A percentile compares a stretch with the other conserved stretches of the same genome.
phyloP scores from a whole-genome alignment of 2,797 vertebrate genomes.

The Apogon talboti region DNA sequence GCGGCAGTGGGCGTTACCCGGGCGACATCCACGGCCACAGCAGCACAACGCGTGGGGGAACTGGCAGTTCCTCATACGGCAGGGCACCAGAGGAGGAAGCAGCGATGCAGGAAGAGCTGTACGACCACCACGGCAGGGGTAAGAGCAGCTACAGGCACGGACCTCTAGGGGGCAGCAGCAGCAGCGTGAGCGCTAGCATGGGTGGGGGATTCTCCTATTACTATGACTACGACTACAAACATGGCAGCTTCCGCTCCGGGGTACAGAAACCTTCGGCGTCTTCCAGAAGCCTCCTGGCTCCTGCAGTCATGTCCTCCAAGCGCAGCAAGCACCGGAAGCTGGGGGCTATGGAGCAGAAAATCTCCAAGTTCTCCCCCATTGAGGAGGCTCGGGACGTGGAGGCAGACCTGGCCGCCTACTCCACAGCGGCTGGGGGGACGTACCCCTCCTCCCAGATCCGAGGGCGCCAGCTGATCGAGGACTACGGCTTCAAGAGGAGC shows the following conservation, averaged over 20 bases:
- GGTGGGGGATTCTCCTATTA: constrained; percentile 87
- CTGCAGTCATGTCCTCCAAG: constrained; percentile 92
- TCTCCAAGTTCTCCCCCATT: constrained; percentile 99
- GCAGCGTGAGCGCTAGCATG: constrained; percentile 81
- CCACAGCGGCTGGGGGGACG: constrained; percentile 79
- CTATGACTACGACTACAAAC: constrained; percentile 91
- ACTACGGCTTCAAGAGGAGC: constrained; percentile 80
- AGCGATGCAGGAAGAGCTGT: constrained; percentile 91
- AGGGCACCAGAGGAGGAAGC: constrained; percentile 94
- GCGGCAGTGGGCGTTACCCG: constrained; percentile 81
- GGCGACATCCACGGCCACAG: constrained; percentile 79
- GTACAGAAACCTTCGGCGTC: constrained; percentile 88
- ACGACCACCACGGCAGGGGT: constrained; percentile 92
- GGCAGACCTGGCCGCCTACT: constrained; percentile 93
- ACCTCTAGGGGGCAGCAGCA: constrained; percentile 86
- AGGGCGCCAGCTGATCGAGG: constrained; percentile 81
- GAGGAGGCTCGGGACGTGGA: constrained; percentile 98
- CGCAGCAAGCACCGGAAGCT: constrained; percentile 98
- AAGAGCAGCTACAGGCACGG: constrained; percentile 93
- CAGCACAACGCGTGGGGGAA: constrained; percentile 80
- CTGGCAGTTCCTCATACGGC: constrained; percentile 90
- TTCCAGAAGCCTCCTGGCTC: constrained; percentile 90
- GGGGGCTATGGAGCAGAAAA: constrained; percentile 95
- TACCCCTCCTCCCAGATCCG: constrained; percentile 72
- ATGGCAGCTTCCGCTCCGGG: constrained; percentile 75